A percentile compares a stretch with the other conserved stretches of the same genome.
phyloP scores from a whole-genome alignment of 2,113 vertebrate species.

The Oreochromis tanganicae region DNA sequence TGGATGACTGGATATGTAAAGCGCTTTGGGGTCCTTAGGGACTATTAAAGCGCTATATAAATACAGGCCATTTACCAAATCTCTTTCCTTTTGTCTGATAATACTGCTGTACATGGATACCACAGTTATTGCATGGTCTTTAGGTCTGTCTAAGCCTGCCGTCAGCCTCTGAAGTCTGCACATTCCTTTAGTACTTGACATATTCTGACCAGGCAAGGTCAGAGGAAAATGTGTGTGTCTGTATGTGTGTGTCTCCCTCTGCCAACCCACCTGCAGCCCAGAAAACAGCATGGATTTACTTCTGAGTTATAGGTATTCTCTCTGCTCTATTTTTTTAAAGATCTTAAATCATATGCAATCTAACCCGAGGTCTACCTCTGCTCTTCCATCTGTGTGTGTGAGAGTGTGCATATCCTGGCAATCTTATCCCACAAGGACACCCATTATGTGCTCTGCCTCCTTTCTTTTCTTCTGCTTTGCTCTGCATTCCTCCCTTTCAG shows the following conservation, averaged over 20 bases:
- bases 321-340: background rate
- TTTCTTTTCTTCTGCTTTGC: background rate
- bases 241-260: background rate
- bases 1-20: no score
- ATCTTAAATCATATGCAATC: background rate
- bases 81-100: background rate
- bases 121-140: background rate
- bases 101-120: background rate
- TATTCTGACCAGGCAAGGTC: background rate
- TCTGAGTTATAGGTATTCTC: slow-evolving; percentile 2
- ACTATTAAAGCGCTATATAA: no score
- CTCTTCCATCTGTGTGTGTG: background rate
- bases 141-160: background rate
- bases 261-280: slow-evolving; percentile 27
- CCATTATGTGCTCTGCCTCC: background rate
- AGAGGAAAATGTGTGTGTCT: background rate
- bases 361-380: background rate
- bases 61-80: background rate
- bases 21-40: no score
- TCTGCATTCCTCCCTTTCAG: slow-evolving; percentile 42
- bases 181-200: slow-evolving; percentile 10
- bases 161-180: background rate
- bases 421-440: background rate
- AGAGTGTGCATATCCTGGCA: background rate
- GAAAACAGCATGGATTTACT: background rate